phyloP scores from a whole-genome alignment of 2,888 invertebrate species.

The Pristionchus mayeri region DNA sequence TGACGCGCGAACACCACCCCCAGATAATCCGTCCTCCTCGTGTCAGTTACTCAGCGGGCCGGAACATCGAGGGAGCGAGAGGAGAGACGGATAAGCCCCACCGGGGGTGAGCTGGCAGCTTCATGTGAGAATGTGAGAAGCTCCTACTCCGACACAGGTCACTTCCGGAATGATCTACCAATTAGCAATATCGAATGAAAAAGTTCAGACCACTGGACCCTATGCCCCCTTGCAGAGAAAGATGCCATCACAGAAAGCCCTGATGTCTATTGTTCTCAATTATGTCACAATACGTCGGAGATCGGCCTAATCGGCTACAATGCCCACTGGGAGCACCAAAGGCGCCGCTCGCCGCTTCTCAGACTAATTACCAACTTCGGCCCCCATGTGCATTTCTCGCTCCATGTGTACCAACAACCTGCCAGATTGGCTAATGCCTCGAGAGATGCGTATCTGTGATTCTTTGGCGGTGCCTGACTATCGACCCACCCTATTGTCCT shows the following conservation, averaged over 20 bases:
- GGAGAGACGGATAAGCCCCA: too few relatives aligned
- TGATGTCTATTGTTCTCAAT: neutral
- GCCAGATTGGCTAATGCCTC: conserved; percentile 4
- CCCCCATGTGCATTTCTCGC: neutral
- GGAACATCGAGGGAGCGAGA: too few relatives aligned
- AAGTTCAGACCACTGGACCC: too few relatives aligned
- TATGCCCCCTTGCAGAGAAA: too few relatives aligned
- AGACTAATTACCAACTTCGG: conserved; percentile 11
- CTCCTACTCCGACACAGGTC: too few relatives aligned
- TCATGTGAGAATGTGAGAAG: too few relatives aligned
- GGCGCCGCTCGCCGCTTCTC: conserved; percentile 6
- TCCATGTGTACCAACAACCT: neutral
- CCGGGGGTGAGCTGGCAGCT: too few relatives aligned
- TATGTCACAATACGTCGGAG: neutral
- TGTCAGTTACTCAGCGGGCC: neutral
- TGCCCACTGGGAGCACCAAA: neutral
- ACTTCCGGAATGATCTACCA: too few relatives aligned
- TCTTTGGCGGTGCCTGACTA: neutral
- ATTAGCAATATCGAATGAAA: too few relatives aligned
- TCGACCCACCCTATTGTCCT: conserved; percentile 6
- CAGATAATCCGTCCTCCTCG: neutral
- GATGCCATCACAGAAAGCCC: too few relatives aligned
- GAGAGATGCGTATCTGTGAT: neutral
- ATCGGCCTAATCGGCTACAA: neutral
- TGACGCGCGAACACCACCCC: neutral